phyloP scores from a whole-genome alignment of 2,797 vertebrate genomes.

The Glyptemys insculpta region DNA sequence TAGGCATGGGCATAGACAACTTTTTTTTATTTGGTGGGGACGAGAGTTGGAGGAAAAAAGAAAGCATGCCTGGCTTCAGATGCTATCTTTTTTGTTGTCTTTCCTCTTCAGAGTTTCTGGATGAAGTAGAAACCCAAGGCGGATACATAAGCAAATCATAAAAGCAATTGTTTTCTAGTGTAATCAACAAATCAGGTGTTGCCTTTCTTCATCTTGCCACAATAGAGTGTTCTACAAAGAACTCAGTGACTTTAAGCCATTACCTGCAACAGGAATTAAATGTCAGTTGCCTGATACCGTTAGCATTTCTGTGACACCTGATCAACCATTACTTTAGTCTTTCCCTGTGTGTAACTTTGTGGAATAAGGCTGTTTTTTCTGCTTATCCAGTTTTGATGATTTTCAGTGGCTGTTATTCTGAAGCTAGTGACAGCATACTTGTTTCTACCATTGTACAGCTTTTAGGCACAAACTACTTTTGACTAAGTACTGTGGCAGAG shows the following conservation, averaged over 20 bases:
- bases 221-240: neutral
- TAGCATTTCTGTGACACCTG: neutral
- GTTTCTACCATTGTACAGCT: neutral
- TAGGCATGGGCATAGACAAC: neutral
- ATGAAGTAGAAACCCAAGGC: neutral
- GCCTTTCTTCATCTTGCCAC: neutral
- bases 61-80: too few species aligned
- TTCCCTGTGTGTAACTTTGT: neutral
- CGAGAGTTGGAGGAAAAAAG: neutral
- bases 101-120: neutral
- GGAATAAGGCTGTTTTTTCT: neutral
- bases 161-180: neutral
- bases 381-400: neutral
- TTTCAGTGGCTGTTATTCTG: neutral
- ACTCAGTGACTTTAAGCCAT: neutral
- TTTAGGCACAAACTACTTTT: neutral
- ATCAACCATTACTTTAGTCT: neutral
- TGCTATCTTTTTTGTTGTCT: neutral
- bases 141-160: neutral
- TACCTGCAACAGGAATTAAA: neutral
- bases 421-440: neutral
- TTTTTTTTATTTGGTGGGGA: neutral
- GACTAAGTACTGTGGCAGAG: neutral
- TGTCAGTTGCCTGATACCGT: neutral
- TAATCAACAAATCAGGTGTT: neutral